Percentiles rank a stretch among this genome's conserved stretches.
Evolutionary conservation across 2,797 vertebrate species (phyloP).

Genomic region (Liasis olivaceus): DNA sequence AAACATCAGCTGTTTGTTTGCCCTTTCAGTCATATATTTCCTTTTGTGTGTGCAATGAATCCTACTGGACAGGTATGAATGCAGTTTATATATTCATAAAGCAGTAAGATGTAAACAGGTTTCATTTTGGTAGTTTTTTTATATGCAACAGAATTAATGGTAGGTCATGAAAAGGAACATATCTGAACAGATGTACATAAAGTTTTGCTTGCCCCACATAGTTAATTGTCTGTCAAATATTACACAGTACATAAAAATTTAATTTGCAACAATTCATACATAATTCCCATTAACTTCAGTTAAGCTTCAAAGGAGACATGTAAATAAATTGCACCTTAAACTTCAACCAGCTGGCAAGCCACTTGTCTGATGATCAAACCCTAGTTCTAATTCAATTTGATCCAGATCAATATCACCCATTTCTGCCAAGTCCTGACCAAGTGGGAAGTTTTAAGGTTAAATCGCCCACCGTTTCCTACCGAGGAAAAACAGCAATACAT

Average conservation of each 20-base stretch:
- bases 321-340: not conserved
- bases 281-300: not conserved
- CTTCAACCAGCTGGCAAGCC: not conserved
- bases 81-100: not conserved
- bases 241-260: not conserved
- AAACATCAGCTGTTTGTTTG: not conserved
- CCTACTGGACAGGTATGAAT: not conserved
- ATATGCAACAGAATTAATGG: not conserved
- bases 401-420: not conserved
- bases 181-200: not conserved
- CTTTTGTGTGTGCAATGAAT: not conserved
- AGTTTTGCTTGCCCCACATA: not conserved
- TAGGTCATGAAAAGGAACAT: not conserved
- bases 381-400: not conserved
- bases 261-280: not conserved
- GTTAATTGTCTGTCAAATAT: not conserved
- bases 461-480: not conserved
- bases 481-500: not conserved
- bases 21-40: conserved; percentile 36
- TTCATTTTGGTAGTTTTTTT: not conserved
- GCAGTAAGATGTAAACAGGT: not conserved
- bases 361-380: not conserved
- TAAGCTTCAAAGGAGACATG: not conserved
- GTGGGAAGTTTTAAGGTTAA: not conserved
- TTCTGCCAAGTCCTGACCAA: not conserved